A percentile compares a stretch with the other conserved stretches of the same genome.
phyloP scores from a whole-genome alignment of 2,797 vertebrate genomes.

The Staurois parvus region DNA sequence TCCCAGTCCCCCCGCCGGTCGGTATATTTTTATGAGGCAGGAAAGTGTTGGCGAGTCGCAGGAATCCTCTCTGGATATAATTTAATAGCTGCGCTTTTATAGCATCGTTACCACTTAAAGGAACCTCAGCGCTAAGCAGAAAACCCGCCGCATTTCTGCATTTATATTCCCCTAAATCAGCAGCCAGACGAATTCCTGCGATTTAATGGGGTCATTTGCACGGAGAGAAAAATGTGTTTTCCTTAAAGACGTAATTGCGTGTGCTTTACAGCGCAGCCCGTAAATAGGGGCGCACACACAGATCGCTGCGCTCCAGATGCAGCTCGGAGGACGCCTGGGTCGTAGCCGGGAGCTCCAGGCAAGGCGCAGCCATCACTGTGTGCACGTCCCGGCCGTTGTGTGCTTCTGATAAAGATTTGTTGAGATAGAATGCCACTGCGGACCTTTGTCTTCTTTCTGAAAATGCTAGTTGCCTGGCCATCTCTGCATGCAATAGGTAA shows the following conservation, averaged over 20 bases:
- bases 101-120: neutral
- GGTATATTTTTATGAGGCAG: neutral
- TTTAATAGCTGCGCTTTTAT: constrained; percentile 11
- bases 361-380: too few species aligned
- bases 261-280: neutral
- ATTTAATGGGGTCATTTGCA: neutral
- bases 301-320: too few species aligned
- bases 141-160: neutral
- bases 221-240: neutral
- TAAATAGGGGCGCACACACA: neutral
- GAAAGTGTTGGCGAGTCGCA: neutral
- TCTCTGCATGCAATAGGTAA: too few species aligned
- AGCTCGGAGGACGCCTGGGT: too few species aligned
- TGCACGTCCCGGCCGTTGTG: too few species aligned
- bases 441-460: too few species aligned
- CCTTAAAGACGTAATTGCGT: neutral
- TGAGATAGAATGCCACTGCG: too few species aligned
- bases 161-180: too few species aligned
- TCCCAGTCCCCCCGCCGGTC: too few species aligned
- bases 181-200: neutral
- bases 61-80: constrained; percentile 16
- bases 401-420: too few species aligned
- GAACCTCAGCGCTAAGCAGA: neutral
- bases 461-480: too few species aligned
- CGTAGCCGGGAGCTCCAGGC: too few species aligned